Evolutionary conservation across 2,797 vertebrate species (phyloP).

Genomic region (Sphaeramia orbicularis): DNA sequence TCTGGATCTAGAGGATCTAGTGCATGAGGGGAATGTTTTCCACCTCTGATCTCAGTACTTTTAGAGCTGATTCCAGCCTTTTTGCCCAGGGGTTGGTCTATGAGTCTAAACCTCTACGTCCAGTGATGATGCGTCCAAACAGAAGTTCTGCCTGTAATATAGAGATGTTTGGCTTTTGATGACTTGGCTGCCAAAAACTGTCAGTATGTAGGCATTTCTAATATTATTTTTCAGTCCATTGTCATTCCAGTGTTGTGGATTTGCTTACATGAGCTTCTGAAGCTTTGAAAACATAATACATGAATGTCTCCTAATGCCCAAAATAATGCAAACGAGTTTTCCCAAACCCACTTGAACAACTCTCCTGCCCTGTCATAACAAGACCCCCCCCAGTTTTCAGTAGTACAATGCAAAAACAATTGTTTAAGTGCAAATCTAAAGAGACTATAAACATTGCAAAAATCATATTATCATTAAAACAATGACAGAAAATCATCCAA

Average conservation of each 20-base stretch:
- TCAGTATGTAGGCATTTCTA: conserved; percentile 23
- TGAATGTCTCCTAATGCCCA: conserved; percentile 62
- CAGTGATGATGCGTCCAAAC: conserved; percentile 35
- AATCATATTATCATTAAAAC: conserved; percentile 25
- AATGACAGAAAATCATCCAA: conserved; percentile 32
- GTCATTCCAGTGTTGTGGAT: conserved; percentile 71
- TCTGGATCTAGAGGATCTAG: conserved; percentile 41
- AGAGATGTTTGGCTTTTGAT: conserved; percentile 28
- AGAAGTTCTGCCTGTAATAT: conserved; percentile 4
- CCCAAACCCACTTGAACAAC: conserved; percentile 24
- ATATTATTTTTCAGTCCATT: conserved; percentile 32
- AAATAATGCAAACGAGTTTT: background rate
- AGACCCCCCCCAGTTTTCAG: conserved; percentile 62
- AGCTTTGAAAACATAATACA: background rate
- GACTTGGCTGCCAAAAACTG: conserved; percentile 21
- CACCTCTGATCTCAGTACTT: conserved; percentile 38
- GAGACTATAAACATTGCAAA: conserved; percentile 39
- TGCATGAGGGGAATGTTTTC: conserved; percentile 26
- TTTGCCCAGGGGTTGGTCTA: conserved; percentile 5
- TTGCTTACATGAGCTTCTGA: conserved; percentile 51
- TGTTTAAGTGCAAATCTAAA: conserved; percentile 76
- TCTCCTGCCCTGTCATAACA: conserved; percentile 8
- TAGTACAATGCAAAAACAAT: conserved; percentile 74
- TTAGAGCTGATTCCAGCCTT: conserved; percentile 30
- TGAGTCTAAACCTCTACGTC: conserved; percentile 21